Evolutionary conservation across 1,140 invertebrate species (phyloP).

Genomic region (Eumaeus atala): DNA sequence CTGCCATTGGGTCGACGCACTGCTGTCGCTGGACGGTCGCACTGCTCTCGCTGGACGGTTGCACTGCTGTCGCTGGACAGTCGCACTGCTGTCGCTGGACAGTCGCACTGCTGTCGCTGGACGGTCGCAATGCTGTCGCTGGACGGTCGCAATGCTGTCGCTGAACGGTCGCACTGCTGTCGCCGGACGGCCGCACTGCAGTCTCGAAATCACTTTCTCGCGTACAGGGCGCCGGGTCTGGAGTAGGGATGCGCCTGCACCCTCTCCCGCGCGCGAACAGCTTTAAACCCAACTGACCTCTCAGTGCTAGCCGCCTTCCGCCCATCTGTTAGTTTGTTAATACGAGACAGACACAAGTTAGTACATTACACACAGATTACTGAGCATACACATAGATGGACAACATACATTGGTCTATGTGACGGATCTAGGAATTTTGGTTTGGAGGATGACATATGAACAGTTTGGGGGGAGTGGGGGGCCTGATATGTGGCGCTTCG

Average conservation of each 20-base stretch:
- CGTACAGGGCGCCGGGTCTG: slow-evolving; percentile 23
- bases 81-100: too few relatives aligned
- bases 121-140: background rate
- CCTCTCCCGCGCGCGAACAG: slow-evolving; percentile 45
- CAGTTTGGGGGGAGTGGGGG: too few relatives aligned
- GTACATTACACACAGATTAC: slow-evolving; percentile 16
- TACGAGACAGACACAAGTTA: slow-evolving; percentile 33
- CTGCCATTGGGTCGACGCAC: too few relatives aligned
- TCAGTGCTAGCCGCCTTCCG: slow-evolving; percentile 37
- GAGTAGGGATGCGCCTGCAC: slow-evolving; percentile 48
- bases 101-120: too few relatives aligned
- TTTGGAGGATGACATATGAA: background rate
- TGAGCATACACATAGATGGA: background rate
- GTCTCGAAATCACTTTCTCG: slow-evolving; percentile 22
- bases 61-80: too few relatives aligned
- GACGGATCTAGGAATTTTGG: background rate
- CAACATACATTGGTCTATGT: background rate
- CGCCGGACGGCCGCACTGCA: background rate
- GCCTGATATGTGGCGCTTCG: background rate
- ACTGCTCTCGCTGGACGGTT: too few relatives aligned
- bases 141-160: background rate
- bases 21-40: too few relatives aligned
- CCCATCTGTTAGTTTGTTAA: slow-evolving; percentile 49
- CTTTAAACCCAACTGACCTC: slow-evolving; percentile 60
- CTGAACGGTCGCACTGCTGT: background rate